Conservation (phyloP, 2,797 vertebrate species). For the Eulemur mongoz region DNA sequence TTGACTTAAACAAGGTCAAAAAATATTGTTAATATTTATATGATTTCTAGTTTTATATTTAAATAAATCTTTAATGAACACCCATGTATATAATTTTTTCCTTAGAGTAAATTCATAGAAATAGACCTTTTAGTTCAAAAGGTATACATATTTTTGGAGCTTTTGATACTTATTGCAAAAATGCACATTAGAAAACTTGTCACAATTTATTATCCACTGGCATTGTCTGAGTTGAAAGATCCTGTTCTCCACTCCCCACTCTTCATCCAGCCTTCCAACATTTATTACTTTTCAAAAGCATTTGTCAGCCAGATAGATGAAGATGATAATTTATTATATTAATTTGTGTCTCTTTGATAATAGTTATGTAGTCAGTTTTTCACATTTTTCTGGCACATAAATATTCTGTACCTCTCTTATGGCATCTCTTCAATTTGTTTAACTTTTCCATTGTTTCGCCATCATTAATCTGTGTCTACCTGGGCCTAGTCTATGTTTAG, state of each 20-base stretch:
- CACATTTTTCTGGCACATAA: not conserved
- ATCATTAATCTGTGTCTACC: not conserved
- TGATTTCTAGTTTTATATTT: constrained; percentile 16
- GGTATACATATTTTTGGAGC: not conserved
- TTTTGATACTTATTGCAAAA: constrained; percentile 26
- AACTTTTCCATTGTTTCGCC: not conserved
- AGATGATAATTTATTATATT: not conserved
- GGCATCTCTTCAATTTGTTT: constrained; percentile 17
- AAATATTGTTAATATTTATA: constrained; percentile 2
- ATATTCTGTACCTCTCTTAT: not conserved
- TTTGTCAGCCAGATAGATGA: not conserved
- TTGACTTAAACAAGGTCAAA: not conserved
- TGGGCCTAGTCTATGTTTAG: not conserved
- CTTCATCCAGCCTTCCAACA: not conserved
- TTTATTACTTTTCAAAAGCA: constrained; percentile 3
- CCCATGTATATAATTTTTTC: not conserved
- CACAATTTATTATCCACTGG: not conserved
- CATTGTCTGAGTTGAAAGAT: not conserved
- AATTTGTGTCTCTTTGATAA: not conserved
- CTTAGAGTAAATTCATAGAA: not conserved
- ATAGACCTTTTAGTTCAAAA: not conserved
- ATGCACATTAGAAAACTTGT: not conserved
- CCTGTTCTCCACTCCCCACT: not conserved
- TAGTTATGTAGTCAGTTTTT: not conserved
- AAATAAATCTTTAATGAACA: not conserved